Evolutionary conservation across 2,113 vertebrate species (phyloP), one percentile per base, ranked within the genome.

Genomic region (Nicator chloris): DNA sequence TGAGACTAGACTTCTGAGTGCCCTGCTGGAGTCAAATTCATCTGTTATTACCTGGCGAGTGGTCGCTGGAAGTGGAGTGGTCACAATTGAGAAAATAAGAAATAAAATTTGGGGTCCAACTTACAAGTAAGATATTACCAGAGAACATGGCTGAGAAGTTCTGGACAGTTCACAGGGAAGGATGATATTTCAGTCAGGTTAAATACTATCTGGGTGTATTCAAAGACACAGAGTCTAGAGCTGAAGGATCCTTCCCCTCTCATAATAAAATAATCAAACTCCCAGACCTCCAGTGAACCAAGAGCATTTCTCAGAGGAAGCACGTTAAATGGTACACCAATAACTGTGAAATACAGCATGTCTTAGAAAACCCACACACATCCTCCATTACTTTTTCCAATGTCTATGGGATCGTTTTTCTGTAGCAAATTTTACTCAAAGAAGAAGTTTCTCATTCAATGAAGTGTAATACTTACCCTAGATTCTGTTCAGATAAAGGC

Each of bases 351-450:
- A 88, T 82, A 85, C 37, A 96, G 33, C 69, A 69, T 60, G 94
- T 95, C 94, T 96, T 97, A 97, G 92, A 89, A 90, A 95, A 94
- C 96, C 91, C 92, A 97, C 95, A 96, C 88, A 93, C 89, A 93
- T 96, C 96, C 88, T 89, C 84, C 79, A 95, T 47, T 90, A 96
- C 93, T 95, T 86, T 89, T 89, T 92, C 80, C 86, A 93, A 37
- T 89, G 95, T 97, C 68, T 96, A 60, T 94, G 79, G 63, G 88
- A 94, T 70, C 56, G 87, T 97, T 96, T 98, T 92, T 97, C 77
- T 96, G 80, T 33, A 91, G 84, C 71, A 96, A 96, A 87, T 97
- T 97, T 98, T 97, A 97, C 96, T 97, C 95, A 95, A 96, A 97
- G 86, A 97, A 98, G 88, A 88, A 94, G 96, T 97, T 97, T 97